Evolutionary conservation across 2,797 vertebrate species (phyloP).

Genomic region (Scleropages formosus): DNA sequence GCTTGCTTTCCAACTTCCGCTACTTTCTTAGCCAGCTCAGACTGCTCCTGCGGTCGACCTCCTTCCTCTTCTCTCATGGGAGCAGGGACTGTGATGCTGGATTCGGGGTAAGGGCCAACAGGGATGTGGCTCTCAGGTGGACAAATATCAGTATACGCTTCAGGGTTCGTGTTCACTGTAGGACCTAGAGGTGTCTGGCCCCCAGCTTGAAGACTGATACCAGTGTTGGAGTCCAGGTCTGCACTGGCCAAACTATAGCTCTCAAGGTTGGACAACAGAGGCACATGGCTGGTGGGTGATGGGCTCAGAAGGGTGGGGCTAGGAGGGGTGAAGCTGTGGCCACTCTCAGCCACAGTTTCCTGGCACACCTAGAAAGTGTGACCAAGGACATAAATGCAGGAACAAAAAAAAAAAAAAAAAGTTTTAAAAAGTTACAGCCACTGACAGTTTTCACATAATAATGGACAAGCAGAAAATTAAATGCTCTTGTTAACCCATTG

Average conservation of each 20-base stretch:
- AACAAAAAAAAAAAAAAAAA: no score
- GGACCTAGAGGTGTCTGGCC: slow-evolving; percentile 32
- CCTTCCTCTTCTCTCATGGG: slow-evolving; percentile 51
- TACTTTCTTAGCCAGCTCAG: slow-evolving; percentile 32
- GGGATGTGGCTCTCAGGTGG: slow-evolving; percentile 43
- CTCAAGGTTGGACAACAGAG: slow-evolving; percentile 30
- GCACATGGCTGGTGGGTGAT: slow-evolving; percentile 23
- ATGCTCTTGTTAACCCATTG: no score
- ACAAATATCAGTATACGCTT: slow-evolving; percentile 62
- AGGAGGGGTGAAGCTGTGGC: slow-evolving; percentile 32
- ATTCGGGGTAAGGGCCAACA: slow-evolving; percentile 27
- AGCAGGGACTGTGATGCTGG: slow-evolving; percentile 34
- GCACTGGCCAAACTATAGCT: slow-evolving; percentile 29
- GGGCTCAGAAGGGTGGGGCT: slow-evolving; percentile 26
- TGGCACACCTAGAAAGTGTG: slow-evolving; percentile 51
- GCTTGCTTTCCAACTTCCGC: slow-evolving; percentile 46
- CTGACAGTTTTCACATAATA: neutral
- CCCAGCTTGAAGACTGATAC: slow-evolving; percentile 42
- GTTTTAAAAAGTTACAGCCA: no score
- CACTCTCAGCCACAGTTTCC: slow-evolving; percentile 44
- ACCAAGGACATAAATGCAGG: neutral
- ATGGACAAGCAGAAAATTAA: neutral
- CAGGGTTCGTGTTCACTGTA: slow-evolving; percentile 62
- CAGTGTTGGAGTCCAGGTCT: slow-evolving; percentile 41
- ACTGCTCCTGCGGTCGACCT: slow-evolving; percentile 44